Percentiles rank a stretch among this genome's conserved stretches.
Evolutionary conservation across 2,888 invertebrate genomes (phyloP).

Genomic region (Cynaeus angustus): DNA sequence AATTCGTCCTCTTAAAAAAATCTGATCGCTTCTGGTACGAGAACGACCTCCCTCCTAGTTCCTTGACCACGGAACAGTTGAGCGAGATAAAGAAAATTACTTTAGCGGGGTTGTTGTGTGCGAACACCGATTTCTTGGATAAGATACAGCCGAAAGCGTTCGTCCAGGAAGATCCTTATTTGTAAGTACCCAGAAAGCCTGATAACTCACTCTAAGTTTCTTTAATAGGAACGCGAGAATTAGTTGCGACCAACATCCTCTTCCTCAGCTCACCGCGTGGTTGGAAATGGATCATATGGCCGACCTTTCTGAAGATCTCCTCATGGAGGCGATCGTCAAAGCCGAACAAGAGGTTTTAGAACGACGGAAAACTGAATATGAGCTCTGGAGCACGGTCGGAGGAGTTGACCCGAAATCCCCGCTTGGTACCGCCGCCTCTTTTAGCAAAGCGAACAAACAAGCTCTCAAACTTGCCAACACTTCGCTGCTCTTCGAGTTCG

Average conservation of each 20-base stretch:
- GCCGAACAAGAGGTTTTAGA: slow-evolving; percentile 85
- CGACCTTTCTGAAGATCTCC: slow-evolving; percentile 81
- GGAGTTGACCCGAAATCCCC: slow-evolving; percentile 91
- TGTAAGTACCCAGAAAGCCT: slow-evolving; percentile 75
- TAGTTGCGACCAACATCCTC: slow-evolving; percentile 82
- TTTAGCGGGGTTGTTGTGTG: slow-evolving; percentile 86
- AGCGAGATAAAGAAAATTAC: slow-evolving; percentile 87
- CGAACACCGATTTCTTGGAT: slow-evolving; percentile 79
- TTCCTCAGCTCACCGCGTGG: slow-evolving; percentile 83
- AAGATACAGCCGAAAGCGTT: slow-evolving; percentile 91
- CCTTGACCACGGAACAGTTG: slow-evolving; percentile 84
- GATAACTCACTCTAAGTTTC: background rate
- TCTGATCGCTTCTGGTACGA: slow-evolving; percentile 98
- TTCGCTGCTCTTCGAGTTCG: slow-evolving; percentile 89
- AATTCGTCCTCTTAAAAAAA: slow-evolving; percentile 87
- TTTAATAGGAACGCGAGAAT: slow-evolving; percentile 79
- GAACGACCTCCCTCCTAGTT: slow-evolving; percentile 92
- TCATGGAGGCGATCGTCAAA: slow-evolving; percentile 84
- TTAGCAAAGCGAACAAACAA: slow-evolving; percentile 90
- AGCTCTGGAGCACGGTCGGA: slow-evolving; percentile 85
- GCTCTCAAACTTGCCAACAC: slow-evolving; percentile 89
- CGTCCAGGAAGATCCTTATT: slow-evolving; percentile 87
- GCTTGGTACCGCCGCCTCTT: slow-evolving; percentile 90
- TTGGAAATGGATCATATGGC: slow-evolving; percentile 78
- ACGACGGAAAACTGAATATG: slow-evolving; percentile 86